Conservation (phyloP, 2,113 vertebrate species). For the Psilopsiagon aymara region DNA sequence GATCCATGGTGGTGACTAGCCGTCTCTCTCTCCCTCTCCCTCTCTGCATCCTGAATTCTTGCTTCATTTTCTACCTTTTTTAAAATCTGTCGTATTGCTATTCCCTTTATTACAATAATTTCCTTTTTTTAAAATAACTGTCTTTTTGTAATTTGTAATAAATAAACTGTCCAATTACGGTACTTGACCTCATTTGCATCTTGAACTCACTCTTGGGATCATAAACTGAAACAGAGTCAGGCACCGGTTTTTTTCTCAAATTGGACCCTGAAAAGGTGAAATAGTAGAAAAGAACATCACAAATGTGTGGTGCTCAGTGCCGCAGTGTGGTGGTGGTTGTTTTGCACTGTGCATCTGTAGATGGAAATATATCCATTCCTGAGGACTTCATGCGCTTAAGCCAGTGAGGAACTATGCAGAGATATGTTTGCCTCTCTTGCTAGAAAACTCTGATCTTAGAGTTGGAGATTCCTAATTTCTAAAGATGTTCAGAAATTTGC, state of each 20-base stretch:
- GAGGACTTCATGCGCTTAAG: background rate
- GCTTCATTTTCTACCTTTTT: background rate
- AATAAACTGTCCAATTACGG: background rate
- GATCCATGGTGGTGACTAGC: background rate
- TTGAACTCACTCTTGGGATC: background rate
- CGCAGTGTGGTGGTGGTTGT: background rate
- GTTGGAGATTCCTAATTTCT: background rate
- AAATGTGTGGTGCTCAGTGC: background rate
- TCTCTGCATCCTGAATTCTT: background rate
- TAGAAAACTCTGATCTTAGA: background rate
- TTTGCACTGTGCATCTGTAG: background rate
- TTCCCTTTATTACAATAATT: background rate
- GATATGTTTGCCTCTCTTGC: fast-evolving
- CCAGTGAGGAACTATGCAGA: background rate
- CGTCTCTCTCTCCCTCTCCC: background rate
- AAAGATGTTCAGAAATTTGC: background rate
- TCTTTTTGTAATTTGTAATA: background rate
- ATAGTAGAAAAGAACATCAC: background rate
- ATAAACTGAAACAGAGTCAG: background rate
- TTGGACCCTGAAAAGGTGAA: background rate
- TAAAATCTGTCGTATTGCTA: background rate
- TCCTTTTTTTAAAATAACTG: background rate
- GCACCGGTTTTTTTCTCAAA: background rate
- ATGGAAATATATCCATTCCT: background rate
- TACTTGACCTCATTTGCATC: background rate